Percentiles rank a stretch among this genome's conserved stretches.
Conservation (phyloP, 2,113 vertebrate species). For the Neofelis nebulosa region DNA sequence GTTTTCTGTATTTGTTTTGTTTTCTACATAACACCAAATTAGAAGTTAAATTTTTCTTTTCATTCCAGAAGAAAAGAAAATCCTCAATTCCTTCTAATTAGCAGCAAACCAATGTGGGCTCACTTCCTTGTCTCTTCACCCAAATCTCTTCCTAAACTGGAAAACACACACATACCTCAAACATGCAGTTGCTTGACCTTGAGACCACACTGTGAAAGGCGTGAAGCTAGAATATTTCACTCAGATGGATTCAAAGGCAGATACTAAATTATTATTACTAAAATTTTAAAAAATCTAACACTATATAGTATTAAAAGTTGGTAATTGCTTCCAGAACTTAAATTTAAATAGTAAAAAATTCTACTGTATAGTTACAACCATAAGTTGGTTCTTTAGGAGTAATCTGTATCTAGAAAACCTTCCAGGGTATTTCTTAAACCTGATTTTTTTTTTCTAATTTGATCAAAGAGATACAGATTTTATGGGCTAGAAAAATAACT, state of each 20-base stretch:
- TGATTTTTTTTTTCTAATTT: not conserved
- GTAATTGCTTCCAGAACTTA: not conserved
- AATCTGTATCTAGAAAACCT: not conserved
- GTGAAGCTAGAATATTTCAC: not conserved
- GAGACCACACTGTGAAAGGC: not conserved
- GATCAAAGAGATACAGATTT: not conserved
- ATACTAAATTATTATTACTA: not conserved
- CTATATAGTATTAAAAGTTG: not conserved
- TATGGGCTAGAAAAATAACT: not conserved
- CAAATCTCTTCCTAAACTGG: slow-evolving; percentile 21
- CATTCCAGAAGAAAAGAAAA: slow-evolving; percentile 2
- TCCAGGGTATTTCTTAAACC: not conserved
- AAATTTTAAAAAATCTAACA: not conserved
- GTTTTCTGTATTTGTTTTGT: not conserved
- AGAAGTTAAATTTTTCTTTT: slow-evolving; percentile 33
- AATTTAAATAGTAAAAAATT: not conserved
- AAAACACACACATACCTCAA: not conserved
- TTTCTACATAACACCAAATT: slow-evolving; percentile 28
- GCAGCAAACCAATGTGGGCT: not conserved
- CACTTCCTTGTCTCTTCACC: not conserved
- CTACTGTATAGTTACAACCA: not conserved
- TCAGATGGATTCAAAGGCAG: not conserved
- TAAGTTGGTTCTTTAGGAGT: not conserved
- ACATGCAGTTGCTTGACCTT: not conserved
- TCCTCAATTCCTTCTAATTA: not conserved